phyloP scores from a whole-genome alignment of 2,113 vertebrate genomes.

The Hyperopisus bebe region DNA sequence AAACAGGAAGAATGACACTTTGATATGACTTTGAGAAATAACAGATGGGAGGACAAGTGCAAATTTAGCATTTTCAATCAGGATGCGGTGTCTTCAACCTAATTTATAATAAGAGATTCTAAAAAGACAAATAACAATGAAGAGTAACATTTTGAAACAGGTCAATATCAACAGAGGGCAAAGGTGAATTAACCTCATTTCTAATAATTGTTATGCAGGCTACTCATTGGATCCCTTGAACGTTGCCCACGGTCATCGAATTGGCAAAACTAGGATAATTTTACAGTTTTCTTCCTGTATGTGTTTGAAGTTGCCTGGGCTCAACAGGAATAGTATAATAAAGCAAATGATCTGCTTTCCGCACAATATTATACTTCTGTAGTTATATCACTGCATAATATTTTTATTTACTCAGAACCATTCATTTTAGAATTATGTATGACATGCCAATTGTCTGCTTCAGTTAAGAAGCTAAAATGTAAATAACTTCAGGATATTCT shows the following conservation, averaged over 20 bases:
- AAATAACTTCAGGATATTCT: constrained; percentile 26
- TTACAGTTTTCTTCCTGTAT: background rate
- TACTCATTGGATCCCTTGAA: background rate
- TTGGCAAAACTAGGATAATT: background rate
- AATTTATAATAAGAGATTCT: background rate
- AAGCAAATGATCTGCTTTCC: constrained; percentile 23
- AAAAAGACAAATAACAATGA: background rate
- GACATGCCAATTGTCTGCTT: constrained; percentile 51
- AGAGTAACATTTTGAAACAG: background rate
- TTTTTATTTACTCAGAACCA: constrained; percentile 33
- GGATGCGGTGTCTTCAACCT: background rate
- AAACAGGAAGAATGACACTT: background rate
- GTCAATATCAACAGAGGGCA: background rate
- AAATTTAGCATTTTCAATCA: background rate
- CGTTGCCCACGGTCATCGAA: background rate
- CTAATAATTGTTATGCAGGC: background rate
- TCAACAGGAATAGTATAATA: background rate
- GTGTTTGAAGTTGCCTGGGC: background rate
- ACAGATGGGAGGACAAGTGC: background rate
- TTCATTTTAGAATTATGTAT: constrained; percentile 54
- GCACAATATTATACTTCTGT: constrained; percentile 18
- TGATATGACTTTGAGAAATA: background rate
- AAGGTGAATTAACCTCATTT: background rate
- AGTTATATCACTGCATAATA: constrained; percentile 12
- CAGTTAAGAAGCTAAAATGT: constrained; percentile 53